These are phyloP conservation scores for Idris sp. DNA, from an alignment of 1,140 invertebrate species.

Conservation along the genomic window DNA sequence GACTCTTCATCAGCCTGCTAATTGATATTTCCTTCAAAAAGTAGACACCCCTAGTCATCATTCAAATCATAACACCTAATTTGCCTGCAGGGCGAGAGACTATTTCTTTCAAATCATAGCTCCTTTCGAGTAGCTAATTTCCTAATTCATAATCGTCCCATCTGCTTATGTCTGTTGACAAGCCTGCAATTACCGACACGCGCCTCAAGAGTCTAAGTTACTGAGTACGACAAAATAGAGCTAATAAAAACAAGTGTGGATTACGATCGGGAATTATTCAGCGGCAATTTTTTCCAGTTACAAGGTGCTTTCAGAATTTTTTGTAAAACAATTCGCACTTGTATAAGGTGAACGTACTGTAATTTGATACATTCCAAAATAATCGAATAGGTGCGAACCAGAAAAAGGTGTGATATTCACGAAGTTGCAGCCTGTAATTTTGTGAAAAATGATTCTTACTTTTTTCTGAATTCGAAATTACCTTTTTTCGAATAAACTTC, in stretches of 20 bases:
- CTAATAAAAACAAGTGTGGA: conserved; percentile 8
- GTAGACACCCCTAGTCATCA: conserved; percentile 24
- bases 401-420: too few species aligned
- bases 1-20: conserved; percentile 39
- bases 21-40: conserved; percentile 46
- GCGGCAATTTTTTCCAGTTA: too few species aligned
- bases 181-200: conserved; percentile 54
- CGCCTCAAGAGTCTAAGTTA: conserved; percentile 12
- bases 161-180: conserved; percentile 58
- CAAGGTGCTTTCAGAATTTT: too few species aligned
- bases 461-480: too few species aligned
- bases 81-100: conserved; percentile 30
- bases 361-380: too few species aligned
- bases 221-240: conserved; percentile 24
- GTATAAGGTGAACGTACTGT: too few species aligned
- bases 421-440: too few species aligned
- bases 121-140: conserved; percentile 42
- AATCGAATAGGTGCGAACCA: too few species aligned
- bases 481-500: conserved; percentile 6
- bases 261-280: not conserved
- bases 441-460: too few species aligned
- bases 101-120: conserved; percentile 48
- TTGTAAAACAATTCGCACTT: too few species aligned
- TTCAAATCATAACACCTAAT: conserved; percentile 58
- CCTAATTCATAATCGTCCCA: conserved; percentile 48